Evolutionary conservation across 2,797 vertebrate species (phyloP).

Genomic region (Eulemur albifrons): DNA sequence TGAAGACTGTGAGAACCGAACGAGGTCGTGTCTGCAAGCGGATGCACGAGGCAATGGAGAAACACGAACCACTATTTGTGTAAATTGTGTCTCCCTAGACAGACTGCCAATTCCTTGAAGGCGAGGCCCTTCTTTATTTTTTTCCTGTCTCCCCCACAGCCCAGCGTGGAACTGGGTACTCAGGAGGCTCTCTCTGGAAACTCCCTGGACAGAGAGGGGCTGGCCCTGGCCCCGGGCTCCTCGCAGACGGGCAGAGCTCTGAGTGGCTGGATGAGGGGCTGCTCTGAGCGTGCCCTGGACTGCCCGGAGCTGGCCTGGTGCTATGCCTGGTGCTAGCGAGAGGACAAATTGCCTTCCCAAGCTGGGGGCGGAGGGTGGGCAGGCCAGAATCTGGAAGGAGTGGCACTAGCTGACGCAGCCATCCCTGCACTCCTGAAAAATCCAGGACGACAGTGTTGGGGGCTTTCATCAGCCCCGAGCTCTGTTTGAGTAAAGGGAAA

Average conservation of each 20-base stretch:
- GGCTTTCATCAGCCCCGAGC: constrained; percentile 11
- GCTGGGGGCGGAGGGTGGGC: neutral
- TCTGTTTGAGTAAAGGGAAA: constrained; percentile 53
- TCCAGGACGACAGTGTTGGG: neutral
- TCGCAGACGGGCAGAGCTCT: neutral
- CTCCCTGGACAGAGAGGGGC: neutral
- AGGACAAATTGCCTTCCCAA: neutral
- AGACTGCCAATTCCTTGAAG: constrained; percentile 54
- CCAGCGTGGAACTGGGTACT: neutral
- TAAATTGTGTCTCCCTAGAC: constrained; percentile 20
- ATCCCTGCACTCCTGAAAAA: neutral
- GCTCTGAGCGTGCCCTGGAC: neutral
- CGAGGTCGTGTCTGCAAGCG: neutral
- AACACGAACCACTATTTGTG: neutral
- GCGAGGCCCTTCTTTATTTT: neutral
- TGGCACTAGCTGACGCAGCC: neutral
- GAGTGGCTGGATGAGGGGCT: neutral
- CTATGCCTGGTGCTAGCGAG: neutral
- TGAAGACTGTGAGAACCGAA: neutral
- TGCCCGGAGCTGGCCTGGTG: neutral
- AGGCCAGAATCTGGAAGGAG: neutral
- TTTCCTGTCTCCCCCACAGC: constrained; percentile 24
- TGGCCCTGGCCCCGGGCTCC: neutral
- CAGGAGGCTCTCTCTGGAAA: neutral
- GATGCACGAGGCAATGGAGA: neutral